Evolutionary conservation across 30 jellyfish, hydroid and myxozoan genomes (phyloP).

Genomic region (Turritopsis dohrnii): DNA sequence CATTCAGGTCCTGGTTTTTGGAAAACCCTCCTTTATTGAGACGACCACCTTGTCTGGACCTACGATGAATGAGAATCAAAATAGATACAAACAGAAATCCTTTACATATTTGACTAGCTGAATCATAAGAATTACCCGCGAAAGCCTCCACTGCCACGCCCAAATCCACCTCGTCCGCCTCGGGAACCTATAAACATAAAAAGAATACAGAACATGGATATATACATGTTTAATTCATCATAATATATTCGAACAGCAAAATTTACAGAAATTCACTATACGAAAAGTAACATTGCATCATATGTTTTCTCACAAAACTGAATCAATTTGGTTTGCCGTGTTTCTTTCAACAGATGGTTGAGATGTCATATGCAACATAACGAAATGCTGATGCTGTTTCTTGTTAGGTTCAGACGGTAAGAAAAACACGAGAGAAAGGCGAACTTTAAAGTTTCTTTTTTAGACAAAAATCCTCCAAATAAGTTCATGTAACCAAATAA

Average conservation of each 20-base stretch:
- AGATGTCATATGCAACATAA: too few relatives aligned
- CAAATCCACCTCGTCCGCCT: constrained; percentile 37
- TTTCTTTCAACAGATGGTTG: too few relatives aligned
- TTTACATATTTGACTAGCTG: not conserved
- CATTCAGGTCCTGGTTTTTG: not conserved
- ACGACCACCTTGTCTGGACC: constrained; percentile 10
- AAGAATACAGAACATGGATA: too few relatives aligned
- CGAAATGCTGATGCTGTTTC: too few relatives aligned
- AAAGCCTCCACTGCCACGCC: constrained; percentile 29
- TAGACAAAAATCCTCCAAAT: too few relatives aligned
- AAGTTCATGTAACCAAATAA: too few relatives aligned
- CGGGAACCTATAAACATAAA: constrained; percentile 1
- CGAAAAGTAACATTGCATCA: not conserved
- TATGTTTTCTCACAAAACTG: not conserved
- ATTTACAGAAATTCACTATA: constrained; percentile 4
- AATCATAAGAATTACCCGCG: constrained; percentile 5
- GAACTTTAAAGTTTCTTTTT: not conserved
- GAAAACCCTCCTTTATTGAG: constrained; percentile 21
- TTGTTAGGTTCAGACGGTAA: too few relatives aligned
- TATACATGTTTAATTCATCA: too few relatives aligned
- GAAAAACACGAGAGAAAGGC: too few relatives aligned
- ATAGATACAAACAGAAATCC: not conserved
- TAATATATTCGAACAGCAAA: not conserved
- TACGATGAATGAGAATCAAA: not conserved
- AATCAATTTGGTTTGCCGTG: too few relatives aligned